Percentiles rank a stretch among this genome's conserved stretches.
These are phyloP conservation scores for Rhamphomyia laevipes DNA, from an alignment of 2,888 invertebrate species.

Conservation along the genomic window DNA sequence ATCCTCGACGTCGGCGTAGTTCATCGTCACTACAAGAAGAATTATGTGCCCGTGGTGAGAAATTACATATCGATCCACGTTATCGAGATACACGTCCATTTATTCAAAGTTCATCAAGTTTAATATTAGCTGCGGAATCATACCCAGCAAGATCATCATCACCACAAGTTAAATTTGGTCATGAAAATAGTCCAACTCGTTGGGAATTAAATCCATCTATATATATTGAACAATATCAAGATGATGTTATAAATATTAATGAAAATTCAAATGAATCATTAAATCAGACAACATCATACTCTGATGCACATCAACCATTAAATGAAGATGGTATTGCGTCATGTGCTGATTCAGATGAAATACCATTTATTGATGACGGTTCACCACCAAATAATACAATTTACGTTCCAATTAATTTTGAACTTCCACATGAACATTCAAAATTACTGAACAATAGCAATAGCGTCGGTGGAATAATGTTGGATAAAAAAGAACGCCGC, in stretches of 20 bases:
- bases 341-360: slow-evolving; percentile 31
- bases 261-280: slow-evolving; percentile 27
- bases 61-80: slow-evolving; percentile 35
- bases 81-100: slow-evolving; percentile 36
- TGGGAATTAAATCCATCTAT: slow-evolving; percentile 27
- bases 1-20: slow-evolving; percentile 26
- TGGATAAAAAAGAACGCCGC: slow-evolving; percentile 17
- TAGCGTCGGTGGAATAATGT: slow-evolving; percentile 18
- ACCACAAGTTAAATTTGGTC: slow-evolving; percentile 9
- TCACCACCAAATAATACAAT: slow-evolving; percentile 20
- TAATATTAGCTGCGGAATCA: slow-evolving; percentile 23
- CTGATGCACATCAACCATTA: slow-evolving; percentile 33
- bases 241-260: slow-evolving; percentile 15
- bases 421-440: too few species aligned
- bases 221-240: slow-evolving; percentile 33
- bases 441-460: not conserved
- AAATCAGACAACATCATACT: slow-evolving; percentile 23
- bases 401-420: too few species aligned
- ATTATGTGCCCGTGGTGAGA: slow-evolving; percentile 29
- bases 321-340: slow-evolving; percentile 36
- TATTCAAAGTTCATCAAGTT: slow-evolving; percentile 31
- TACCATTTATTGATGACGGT: slow-evolving; percentile 39
- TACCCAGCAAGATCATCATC: not conserved
- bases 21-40: slow-evolving; percentile 35
- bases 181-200: slow-evolving; percentile 19